A percentile compares a stretch with the other conserved stretches of the same genome.
phyloP scores from a whole-genome alignment of 2,113 vertebrate genomes.

The Prinia subflava region DNA sequence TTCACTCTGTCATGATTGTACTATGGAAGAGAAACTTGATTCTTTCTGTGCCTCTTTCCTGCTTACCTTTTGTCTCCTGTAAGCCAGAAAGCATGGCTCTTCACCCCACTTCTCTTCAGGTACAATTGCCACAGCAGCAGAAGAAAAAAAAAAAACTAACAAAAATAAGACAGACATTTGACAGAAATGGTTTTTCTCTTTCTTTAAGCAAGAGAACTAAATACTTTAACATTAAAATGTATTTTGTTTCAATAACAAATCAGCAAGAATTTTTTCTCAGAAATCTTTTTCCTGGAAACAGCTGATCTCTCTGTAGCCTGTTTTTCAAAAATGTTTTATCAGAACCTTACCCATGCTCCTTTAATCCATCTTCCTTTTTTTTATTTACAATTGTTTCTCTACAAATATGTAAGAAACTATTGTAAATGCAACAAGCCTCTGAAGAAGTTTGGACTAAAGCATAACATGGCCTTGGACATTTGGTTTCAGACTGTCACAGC shows the following conservation, averaged over 20 bases:
- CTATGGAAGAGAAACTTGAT: background rate
- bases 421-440: background rate
- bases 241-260: background rate
- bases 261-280: background rate
- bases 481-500: background rate
- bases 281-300: background rate
- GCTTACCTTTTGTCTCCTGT: background rate
- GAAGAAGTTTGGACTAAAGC: background rate
- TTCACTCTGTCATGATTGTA: background rate
- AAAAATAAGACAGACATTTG: background rate
- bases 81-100: background rate
- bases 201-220: background rate
- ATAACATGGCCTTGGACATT: background rate
- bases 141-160: background rate
- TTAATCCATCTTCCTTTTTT: background rate
- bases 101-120: background rate
- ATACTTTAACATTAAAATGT: background rate
- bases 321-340: background rate
- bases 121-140: background rate
- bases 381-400: background rate
- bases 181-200: background rate
- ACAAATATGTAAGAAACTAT: background rate
- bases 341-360: background rate
- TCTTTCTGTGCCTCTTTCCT: background rate
- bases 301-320: background rate